A percentile compares a stretch with the other conserved stretches of the same genome.
These are phyloP conservation scores for Reticulitermes speratus DNA, from an alignment of 1,140 invertebrate species.

Conservation along the genomic window DNA sequence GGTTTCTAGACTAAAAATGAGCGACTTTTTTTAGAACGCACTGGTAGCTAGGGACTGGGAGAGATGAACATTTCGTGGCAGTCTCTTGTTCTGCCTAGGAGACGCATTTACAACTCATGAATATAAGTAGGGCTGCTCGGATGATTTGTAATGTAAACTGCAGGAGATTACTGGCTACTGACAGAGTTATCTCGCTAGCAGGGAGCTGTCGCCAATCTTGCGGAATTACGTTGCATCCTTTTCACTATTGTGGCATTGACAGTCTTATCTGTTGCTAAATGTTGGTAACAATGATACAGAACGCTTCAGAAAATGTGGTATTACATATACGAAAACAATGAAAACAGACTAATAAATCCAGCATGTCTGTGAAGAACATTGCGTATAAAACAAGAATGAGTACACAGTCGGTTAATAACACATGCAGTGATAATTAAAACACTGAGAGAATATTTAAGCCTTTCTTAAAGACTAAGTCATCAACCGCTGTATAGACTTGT, in stretches of 20 bases:
- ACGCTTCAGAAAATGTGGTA: not conserved
- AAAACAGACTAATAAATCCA: not conserved
- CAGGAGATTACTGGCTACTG: conserved; percentile 4
- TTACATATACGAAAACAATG: not conserved
- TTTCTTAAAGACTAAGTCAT: too few relatives aligned
- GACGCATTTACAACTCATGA: not conserved
- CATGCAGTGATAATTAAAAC: too few relatives aligned
- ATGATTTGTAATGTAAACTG: conserved; percentile 2
- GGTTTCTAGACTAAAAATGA: not conserved
- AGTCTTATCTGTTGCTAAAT: not conserved
- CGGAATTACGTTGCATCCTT: not conserved
- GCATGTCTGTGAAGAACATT: not conserved
- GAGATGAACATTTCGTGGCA: not conserved
- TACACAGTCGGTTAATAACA: too few relatives aligned
- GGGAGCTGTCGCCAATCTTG: not conserved
- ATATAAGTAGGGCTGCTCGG: not conserved
- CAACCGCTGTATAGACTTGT: too few relatives aligned
- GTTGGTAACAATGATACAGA: not conserved
- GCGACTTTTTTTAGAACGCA: not conserved
- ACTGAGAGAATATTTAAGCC: too few relatives aligned
- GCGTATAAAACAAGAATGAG: too few relatives aligned
- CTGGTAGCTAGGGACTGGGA: not conserved
- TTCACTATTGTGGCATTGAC: not conserved
- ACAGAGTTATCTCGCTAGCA: not conserved
- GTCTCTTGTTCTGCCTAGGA: not conserved